A percentile compares a stretch with the other conserved stretches of the same genome.
Conservation (phyloP, 2,888 invertebrate species). For the Branchipolynoe longqiensis region DNA sequence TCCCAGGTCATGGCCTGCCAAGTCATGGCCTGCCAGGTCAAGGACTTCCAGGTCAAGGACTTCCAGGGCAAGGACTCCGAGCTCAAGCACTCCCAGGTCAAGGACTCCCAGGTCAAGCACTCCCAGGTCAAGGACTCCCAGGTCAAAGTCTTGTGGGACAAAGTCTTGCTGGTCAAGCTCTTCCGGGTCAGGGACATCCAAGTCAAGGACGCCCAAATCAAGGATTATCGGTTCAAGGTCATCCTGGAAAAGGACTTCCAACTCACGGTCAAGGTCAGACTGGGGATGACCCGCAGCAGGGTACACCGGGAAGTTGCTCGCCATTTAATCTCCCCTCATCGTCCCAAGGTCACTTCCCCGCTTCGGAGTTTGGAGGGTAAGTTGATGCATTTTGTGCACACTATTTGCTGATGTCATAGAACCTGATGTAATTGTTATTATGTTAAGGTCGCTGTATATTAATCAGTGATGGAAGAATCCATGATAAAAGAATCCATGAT, state of each 20-base stretch:
- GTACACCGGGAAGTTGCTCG: slow-evolving; percentile 42
- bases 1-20: not conserved
- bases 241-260: not conserved
- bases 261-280: slow-evolving; percentile 36
- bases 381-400: too few relatives aligned
- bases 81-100: not conserved
- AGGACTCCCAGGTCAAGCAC: not conserved
- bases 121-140: not conserved
- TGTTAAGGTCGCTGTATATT: too few relatives aligned
- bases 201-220: not conserved
- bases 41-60: not conserved
- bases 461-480: too few relatives aligned
- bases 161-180: not conserved
- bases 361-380: slow-evolving; percentile 42
- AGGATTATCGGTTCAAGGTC: not conserved
- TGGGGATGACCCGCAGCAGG: slow-evolving; percentile 52
- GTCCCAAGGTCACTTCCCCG: slow-evolving; percentile 17
- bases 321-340: slow-evolving; percentile 36
- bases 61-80: not conserved
- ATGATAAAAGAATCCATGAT: too few relatives aligned
- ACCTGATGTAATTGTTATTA: too few relatives aligned
- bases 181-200: slow-evolving; percentile 37
- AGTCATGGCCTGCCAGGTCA: slow-evolving; percentile 2
- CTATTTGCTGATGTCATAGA: too few relatives aligned
- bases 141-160: not conserved